A percentile compares a stretch with the other conserved stretches of the same genome.
Evolutionary conservation across 1,140 invertebrate species (phyloP).

Genomic region (Hycleus cichorii): DNA sequence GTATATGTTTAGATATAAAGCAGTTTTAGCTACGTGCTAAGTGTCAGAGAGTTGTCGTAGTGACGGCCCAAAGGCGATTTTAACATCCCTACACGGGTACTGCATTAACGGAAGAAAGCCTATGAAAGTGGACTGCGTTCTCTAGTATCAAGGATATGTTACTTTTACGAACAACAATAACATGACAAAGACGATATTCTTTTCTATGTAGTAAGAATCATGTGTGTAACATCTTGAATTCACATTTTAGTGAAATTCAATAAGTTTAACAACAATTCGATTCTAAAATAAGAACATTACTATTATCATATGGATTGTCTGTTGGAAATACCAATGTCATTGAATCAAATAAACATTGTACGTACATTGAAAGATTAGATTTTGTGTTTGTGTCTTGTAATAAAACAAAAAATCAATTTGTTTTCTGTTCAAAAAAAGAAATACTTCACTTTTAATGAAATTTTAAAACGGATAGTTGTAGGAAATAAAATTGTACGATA

Average conservation of each 20-base stretch:
- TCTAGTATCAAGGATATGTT: neutral
- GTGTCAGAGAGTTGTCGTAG: conserved; percentile 22
- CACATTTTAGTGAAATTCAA: neutral
- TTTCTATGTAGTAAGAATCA: conserved; percentile 9
- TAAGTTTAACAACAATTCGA: no score
- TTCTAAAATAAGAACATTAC: no score
- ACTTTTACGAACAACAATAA: neutral
- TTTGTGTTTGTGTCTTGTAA: no score
- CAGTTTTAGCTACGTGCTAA: conserved; percentile 28
- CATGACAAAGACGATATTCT: neutral
- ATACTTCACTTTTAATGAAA: no score
- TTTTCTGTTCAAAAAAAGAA: no score
- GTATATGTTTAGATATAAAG: neutral
- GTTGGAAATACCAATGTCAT: no score
- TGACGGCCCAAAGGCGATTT: conserved; percentile 35
- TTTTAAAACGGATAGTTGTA: no score
- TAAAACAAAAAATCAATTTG: no score
- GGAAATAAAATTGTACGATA: no score
- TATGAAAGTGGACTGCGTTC: conserved; percentile 21
- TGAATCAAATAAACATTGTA: no score
- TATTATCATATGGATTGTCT: no score
- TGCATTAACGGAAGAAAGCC: conserved; percentile 36
- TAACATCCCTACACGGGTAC: conserved; percentile 34
- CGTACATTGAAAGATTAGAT: no score
- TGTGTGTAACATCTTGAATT: conserved; percentile 18